Evolutionary conservation across 2,888 invertebrate species (phyloP), one percentile per base, ranked within the genome.

Genomic region (Hololepta plana): DNA sequence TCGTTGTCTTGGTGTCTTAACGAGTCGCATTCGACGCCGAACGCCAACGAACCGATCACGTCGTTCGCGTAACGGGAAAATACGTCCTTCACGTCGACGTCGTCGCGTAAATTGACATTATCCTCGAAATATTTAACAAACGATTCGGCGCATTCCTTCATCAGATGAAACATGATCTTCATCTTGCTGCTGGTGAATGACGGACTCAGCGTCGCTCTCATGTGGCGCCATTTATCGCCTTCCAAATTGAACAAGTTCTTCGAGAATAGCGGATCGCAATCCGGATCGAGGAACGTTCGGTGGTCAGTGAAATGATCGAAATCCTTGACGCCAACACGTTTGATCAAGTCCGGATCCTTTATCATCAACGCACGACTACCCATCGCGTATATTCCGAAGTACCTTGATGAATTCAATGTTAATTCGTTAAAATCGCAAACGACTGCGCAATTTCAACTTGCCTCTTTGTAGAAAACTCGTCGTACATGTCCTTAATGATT

Each of bases 151-250:
- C 37, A 37, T 16, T 40, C 30, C 2, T 24, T 15, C 24, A 40
- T 35, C 7, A 38, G 22, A 16, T 15, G 15, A 17, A 36, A 36
- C 34, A 40, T 38, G 4, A 19, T 17, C 16, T 27, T 33, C 36
- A 41, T 32, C 35, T 39, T 41, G 12, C 32, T 33, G 9, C 35
- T 28, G 2, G 40, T 41, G 26, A 38, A 40, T 2, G 35, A 32
- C 9, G 41, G 41, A 26, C 35, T 38, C 20, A 41, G 21, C 5
- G 32, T 34, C 4, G 32, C 22, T 11, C 41, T 20, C 35, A 40
- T 35, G 3, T 35, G 30, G 5, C 28, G 27, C 41, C 41, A 41
- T 27, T 34, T 31, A 9, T 37, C 20, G 10, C 38, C 38, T 17
- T n/a, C 7, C 7, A 17, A n/a, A 17, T 7, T n/a, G 17, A 27